Evolutionary conservation across 1,140 invertebrate genomes (phyloP), one percentile per base, ranked within the genome.

Genomic region (Paracyclopina nana): DNA sequence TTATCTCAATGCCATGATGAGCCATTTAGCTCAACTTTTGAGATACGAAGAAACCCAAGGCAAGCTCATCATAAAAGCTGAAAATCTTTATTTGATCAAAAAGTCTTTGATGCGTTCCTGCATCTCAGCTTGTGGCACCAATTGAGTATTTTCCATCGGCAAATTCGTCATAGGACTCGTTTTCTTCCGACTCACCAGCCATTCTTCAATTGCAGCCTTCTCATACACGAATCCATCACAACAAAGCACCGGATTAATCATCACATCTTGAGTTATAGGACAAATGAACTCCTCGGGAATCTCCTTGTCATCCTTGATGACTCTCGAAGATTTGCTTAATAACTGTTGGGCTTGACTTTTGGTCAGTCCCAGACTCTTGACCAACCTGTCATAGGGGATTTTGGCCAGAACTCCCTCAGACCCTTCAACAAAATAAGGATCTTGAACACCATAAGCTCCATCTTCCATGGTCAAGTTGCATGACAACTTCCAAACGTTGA

Each of bases 211-310:
- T 6, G 80, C 81, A 48, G 68, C 66, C 59, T 70, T 68, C 58
- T 84, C 80, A 58, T 84, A 84, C 0, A 75, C 77, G 57, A 78
- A 79, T 24, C 80, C 80, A 69, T 84, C 81, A 72, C 62, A 64
- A 57, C 77, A 79, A 25, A 71, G 72, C 4, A 83, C 79, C 12
- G 80, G 80, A 60, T 82, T 76, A 50, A 68, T 70, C 78, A 83
- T 82, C 24, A 83, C 67, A 57, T 82, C 77, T 45, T 79, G 77
- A 0, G 80, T 83, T 18, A 84, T 82, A 9, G 81, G 80, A 65
- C 81, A 84, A n/a, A 79, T 59, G 58, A 75, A 79, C 59, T 82
- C 78, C 55, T 76, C 62, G 4, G 76, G 75, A 25, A 72, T 60
- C 30, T 56, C 46, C 40, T 58, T 59, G 9, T 56, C 52, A 4